Evolutionary conservation across 2,113 vertebrate species (phyloP), one percentile per base, ranked within the genome.

Genomic region (Lagenorhynchus albirostris): DNA sequence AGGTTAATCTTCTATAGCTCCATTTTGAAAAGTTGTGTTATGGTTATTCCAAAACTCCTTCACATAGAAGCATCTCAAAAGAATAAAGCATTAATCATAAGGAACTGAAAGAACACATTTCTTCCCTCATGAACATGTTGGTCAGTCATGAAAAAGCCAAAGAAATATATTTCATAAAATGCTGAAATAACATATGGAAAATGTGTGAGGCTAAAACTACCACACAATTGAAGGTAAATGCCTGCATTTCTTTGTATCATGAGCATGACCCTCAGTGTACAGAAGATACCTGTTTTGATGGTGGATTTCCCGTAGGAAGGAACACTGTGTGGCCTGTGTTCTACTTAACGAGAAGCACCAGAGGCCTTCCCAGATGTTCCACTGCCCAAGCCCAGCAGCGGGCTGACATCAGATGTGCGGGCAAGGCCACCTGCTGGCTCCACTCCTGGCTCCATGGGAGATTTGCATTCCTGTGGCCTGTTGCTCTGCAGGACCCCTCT

Each of bases 381-480:
- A 98, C 98, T 98, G 97, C 98, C 99, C 97, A 97, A 98, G 98
- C 98, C 98, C 98, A 99, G 98, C 98, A 98, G 98, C 97, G 98
- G 99, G 99, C 99, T 99, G 99, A 99, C 99, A 98, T 99, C 98
- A 97, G 97, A 98, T 99, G 99, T 99, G 99, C 99, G 98, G 99
- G 98, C 96, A 98, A 99, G 99, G 99, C 99, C 99, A 99, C 99
- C 99, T 99, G 99, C 99, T 99, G 99, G 99, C 98, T 99, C 98
- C 98, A 98, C 99, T 99, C 99, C 98, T 99, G 99, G 99, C 99
- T 98, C 97, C 97, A 97, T 94, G 98, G 99, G 98, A 99, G 99
- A 99, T 99, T 99, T 99, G 99, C 99, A 99, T 99, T 99, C 99
- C 99, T 99, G 99, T 98, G 99, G 99, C 99, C 99, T 99, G 99